Evolutionary conservation across 2,888 invertebrate genomes (phyloP).

Genomic region (Lasioglossum zephyrum): DNA sequence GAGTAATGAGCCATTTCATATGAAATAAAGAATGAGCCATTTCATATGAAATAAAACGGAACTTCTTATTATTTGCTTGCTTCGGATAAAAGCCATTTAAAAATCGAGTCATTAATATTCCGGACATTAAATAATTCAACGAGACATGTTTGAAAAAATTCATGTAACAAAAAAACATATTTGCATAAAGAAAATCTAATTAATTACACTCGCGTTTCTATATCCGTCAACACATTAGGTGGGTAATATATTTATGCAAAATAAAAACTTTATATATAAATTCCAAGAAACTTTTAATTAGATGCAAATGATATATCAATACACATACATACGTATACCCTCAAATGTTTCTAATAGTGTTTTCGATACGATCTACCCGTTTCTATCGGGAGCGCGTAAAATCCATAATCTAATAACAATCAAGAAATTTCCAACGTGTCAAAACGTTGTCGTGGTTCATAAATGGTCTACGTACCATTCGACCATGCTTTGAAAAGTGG

Average conservation of each 20-base stretch:
- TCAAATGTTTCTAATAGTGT: neutral
- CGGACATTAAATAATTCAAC: neutral
- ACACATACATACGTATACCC: no score
- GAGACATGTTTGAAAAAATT: neutral
- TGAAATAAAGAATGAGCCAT: neutral
- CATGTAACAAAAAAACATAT: neutral
- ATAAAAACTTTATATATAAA: neutral
- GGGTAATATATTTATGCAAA: neutral
- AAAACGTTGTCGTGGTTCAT: neutral
- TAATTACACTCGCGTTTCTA: no score
- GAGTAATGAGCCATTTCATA: neutral
- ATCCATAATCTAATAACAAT: no score
- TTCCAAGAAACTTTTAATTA: no score
- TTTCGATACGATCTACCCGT: neutral
- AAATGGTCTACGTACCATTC: neutral
- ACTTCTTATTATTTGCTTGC: neutral
- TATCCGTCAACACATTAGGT: no score
- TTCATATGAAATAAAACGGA: neutral
- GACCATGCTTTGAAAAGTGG: neutral
- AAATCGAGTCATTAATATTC: neutral
- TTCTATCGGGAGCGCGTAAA: no score
- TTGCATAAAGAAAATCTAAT: no score
- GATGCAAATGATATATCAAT: no score
- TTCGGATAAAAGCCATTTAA: fast-evolving
- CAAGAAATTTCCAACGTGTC: no score